Percentiles rank a stretch among this genome's conserved stretches.
Conservation (phyloP, 2,888 invertebrate species). For the Trachelus stipa region DNA sequence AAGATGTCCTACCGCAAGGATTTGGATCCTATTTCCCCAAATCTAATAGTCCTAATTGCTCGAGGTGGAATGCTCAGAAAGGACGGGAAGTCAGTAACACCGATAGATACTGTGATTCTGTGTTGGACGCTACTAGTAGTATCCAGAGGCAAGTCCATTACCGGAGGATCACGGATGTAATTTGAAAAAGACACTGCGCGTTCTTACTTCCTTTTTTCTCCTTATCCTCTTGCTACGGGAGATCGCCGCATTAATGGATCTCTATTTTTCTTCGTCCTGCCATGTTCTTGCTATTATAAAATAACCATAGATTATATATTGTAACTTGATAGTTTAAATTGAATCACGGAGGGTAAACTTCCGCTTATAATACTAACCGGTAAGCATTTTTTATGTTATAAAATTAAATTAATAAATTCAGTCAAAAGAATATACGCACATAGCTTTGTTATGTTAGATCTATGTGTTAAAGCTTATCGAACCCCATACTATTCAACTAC, state of each 20-base stretch:
- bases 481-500: neutral
- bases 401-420: too few relatives aligned
- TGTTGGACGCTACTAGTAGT: conserved; percentile 12
- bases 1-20: neutral
- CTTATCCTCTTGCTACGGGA: neutral
- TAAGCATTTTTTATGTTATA: too few relatives aligned
- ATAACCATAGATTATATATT: too few relatives aligned
- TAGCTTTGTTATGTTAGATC: neutral
- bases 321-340: too few relatives aligned
- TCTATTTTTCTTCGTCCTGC: neutral
- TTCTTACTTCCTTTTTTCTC: conserved; percentile 5
- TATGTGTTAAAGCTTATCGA: neutral
- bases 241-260: neutral
- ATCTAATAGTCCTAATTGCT: neutral
- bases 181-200: conserved; percentile 43
- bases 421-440: too few relatives aligned
- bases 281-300: neutral
- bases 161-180: conserved; percentile 56
- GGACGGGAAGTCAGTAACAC: neutral
- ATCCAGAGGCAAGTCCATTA: conserved; percentile 57
- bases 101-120: neutral
- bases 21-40: neutral
- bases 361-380: too few relatives aligned
- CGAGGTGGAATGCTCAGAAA: neutral
- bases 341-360: too few relatives aligned